Evolutionary conservation across 1,140 invertebrate species (phyloP).

Genomic region (Pemphigus obesinymphae): DNA sequence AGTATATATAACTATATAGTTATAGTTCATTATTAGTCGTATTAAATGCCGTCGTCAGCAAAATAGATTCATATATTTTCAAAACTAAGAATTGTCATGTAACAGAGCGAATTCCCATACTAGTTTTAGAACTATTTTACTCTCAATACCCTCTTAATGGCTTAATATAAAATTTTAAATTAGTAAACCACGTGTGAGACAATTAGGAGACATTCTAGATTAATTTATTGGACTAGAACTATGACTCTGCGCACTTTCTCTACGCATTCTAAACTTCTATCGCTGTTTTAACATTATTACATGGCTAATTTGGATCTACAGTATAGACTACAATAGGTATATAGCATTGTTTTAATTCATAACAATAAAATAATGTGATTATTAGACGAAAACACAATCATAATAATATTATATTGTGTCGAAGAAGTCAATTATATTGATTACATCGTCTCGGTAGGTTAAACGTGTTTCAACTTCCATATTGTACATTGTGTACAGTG

Average conservation of each 20-base stretch:
- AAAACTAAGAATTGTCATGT: too few relatives aligned
- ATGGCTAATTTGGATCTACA: neutral
- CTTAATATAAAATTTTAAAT: neutral
- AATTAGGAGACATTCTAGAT: neutral
- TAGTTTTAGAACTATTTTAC: too few relatives aligned
- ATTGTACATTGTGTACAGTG: too few relatives aligned
- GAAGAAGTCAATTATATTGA: conserved; percentile 2
- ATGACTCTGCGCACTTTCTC: neutral
- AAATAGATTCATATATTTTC: too few relatives aligned
- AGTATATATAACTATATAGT: too few relatives aligned
- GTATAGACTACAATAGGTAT: neutral
- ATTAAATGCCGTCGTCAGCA: too few relatives aligned
- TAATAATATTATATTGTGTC: neutral
- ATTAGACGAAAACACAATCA: neutral
- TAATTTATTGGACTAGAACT: neutral
- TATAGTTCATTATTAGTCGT: too few relatives aligned
- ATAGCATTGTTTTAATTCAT: neutral
- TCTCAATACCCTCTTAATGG: too few relatives aligned
- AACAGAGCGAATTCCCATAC: too few relatives aligned
- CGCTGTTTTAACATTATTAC: neutral
- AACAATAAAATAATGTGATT: conserved; percentile 11
- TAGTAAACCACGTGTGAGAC: neutral
- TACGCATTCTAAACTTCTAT: neutral
- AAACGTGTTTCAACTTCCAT: too few relatives aligned
- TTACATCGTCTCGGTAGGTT: neutral